Evolutionary conservation across 1,140 invertebrate genomes (phyloP), one percentile per base, ranked within the genome.

Genomic region (Holcopasites calliopsidis): DNA sequence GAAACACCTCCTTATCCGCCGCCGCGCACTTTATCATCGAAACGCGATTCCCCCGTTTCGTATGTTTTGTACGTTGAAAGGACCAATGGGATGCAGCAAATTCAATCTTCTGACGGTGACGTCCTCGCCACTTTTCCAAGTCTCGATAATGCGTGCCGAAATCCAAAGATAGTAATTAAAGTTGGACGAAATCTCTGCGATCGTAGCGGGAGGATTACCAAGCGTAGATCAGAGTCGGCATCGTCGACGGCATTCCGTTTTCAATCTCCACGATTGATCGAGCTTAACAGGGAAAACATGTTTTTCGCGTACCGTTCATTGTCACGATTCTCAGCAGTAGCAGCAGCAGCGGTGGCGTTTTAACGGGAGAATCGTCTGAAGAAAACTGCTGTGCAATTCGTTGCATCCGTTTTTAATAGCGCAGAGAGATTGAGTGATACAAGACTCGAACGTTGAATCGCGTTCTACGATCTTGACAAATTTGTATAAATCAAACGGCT

Each of bases 81-180:
- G 28, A 55, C 23, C 26, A 23, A 54, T 10, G 33, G 28, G 50
- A 75, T 75, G 68, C 72, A 31, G 18, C 23, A 6, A 75, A 75
- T 68, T 58, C 40, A 58, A 68, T 75, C 68, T 58, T 64, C 23
- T 75, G 28, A 26, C 13, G 54, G 40, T 31, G 72, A 72, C 11
- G 18, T 72, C 23, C 58, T 35, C 8, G 40, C 11, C 42, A 62
- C n/a, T 74, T 55, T 31, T 49, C 23, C 13, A 42, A 31, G 33
- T 16, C 42, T 0, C 52, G 21, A 38, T 8, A 40, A 11, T 57
- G 62, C 38, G 50, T 68, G 62, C 7, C 50, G 31, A 5, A 68
- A 58, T 26, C 62, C 52, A 23, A 44, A 68, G 52, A 50, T 58
- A 49, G 42, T 68, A 58, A 68, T 75, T 58, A 40, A 68, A 75